These are phyloP conservation scores for Epiblema foenella DNA, from an alignment of 2,888 invertebrate species.

Conservation along the genomic window DNA sequence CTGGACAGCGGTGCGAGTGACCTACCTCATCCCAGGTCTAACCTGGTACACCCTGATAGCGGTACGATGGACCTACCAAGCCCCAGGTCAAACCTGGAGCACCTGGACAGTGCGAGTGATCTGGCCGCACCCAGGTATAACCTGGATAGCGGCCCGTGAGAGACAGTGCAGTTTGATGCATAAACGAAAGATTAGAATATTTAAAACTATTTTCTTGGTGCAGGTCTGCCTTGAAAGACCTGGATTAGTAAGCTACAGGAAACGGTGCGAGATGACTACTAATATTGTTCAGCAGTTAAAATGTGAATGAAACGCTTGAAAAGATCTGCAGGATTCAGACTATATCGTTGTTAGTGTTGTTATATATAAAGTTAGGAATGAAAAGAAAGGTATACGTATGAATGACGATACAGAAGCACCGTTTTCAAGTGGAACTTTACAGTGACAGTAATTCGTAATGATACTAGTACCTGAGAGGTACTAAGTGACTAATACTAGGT, in stretches of 20 bases:
- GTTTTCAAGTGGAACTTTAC: slow-evolving; percentile 9
- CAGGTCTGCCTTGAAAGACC: neutral
- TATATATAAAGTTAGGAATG: neutral
- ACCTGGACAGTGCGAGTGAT: no score
- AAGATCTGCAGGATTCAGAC: slow-evolving; percentile 9
- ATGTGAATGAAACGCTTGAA: neutral
- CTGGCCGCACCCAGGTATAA: neutral
- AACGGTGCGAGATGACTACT: no score
- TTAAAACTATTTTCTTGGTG: neutral
- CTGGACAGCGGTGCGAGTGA: no score
- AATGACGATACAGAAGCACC: slow-evolving; percentile 3
- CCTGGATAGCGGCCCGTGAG: neutral
- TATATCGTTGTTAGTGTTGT: neutral
- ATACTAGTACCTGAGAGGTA: neutral
- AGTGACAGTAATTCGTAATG: neutral
- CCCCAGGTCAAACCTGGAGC: neutral
- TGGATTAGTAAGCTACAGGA: neutral
- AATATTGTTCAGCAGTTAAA: no score
- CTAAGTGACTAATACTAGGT: neutral
- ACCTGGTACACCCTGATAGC: neutral
- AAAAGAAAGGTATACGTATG: neutral
- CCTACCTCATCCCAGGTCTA: no score
- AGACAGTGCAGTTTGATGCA: neutral
- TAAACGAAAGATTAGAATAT: neutral
- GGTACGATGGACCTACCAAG: no score